Evolutionary conservation across 1,140 invertebrate species (phyloP).

Genomic region (Drosophila ficusphila): DNA sequence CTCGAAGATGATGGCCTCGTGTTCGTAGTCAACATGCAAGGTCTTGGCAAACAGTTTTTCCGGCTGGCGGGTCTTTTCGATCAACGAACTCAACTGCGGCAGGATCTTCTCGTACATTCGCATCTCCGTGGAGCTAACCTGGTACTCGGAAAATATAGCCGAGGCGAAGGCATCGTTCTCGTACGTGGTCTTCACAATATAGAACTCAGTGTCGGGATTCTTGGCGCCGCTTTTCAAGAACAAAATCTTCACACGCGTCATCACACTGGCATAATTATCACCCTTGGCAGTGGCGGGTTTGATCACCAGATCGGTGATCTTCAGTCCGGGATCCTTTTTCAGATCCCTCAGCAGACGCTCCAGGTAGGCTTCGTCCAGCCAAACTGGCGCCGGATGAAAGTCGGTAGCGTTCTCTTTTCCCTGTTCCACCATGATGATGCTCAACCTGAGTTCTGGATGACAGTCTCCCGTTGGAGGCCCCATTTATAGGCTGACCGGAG

Average conservation of each 20-base stretch:
- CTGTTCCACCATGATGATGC: conserved; percentile 49
- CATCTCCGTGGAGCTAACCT: conserved; percentile 72
- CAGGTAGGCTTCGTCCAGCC: conserved; percentile 68
- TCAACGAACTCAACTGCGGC: conserved; percentile 53
- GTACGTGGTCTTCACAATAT: conserved; percentile 76
- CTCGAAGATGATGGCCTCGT: conserved; percentile 84
- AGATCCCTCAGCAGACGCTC: conserved; percentile 48
- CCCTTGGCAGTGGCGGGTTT: conserved; percentile 78
- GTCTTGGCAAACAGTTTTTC: conserved; percentile 77
- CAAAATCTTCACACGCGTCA: conserved; percentile 66
- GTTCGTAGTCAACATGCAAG: conserved; percentile 73
- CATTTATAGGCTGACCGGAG: conserved; percentile 46
- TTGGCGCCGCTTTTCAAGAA: conserved; percentile 35
- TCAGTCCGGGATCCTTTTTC: conserved; percentile 56
- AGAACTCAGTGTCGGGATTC: conserved; percentile 35
- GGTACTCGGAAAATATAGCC: conserved; percentile 60
- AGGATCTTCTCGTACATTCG: conserved; percentile 77
- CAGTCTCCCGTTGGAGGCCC: not conserved
- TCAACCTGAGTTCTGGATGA: conserved; percentile 13
- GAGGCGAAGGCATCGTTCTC: conserved; percentile 64
- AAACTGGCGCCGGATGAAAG: conserved; percentile 62
- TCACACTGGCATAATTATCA: conserved; percentile 81
- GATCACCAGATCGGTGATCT: conserved; percentile 48
- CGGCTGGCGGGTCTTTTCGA: conserved; percentile 43
- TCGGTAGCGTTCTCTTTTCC: conserved; percentile 22